Base-by-base conservation (phyloP, 2,797 vertebrate species). In the Poeciliopsis gracilis region DNA sequence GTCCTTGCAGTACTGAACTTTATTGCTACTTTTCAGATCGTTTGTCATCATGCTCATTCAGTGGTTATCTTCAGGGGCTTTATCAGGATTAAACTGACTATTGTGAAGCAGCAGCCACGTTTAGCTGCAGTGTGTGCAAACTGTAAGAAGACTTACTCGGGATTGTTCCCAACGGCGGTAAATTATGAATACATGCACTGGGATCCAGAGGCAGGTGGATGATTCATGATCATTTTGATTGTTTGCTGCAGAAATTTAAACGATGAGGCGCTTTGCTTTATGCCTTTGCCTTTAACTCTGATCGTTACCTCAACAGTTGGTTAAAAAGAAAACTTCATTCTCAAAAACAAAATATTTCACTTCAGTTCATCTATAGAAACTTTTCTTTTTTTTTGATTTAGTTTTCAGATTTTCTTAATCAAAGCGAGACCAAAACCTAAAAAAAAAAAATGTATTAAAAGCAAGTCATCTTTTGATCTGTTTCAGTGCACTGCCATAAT, bases 171-270 rank as follows among this genome's bases (percentile, higher is more conserved):
- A 15, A 70, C 30, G 33, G 12, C 30, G 72, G 33, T 53, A 41
- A n/a, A 76, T 61, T 72, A 47, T 53, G 61, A 38, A 49, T 76
- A 69, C 33, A 53, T 53, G 33, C 28, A 16, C 43, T 59, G 53
- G 76, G 47, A 77, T 72, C 38, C 38, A 23, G 33, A 57, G 55
- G 55, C 36, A 28, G 28, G 12, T 13, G 13, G 61, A 53, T 59
- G 66, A 45, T 36, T 77, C 41, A 57, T 69, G 43, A 36, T 13
- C 30, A 30, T 77, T 75, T 38, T 1, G 38, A 8, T 73, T 20
- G 3, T 80, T 82, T 72, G 67, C 9, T 46, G 61, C 46, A 69
- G n/a, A 72, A 20, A 11, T 67, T 80, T 67, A 53, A 84, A 61
- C 51, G 36, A 36, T 83, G 61, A 41, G 30, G 46, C 73, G 12